These are phyloP conservation scores for Ibycter americanus DNA, from an alignment of 2,797 vertebrate species.

Conservation along the genomic window DNA sequence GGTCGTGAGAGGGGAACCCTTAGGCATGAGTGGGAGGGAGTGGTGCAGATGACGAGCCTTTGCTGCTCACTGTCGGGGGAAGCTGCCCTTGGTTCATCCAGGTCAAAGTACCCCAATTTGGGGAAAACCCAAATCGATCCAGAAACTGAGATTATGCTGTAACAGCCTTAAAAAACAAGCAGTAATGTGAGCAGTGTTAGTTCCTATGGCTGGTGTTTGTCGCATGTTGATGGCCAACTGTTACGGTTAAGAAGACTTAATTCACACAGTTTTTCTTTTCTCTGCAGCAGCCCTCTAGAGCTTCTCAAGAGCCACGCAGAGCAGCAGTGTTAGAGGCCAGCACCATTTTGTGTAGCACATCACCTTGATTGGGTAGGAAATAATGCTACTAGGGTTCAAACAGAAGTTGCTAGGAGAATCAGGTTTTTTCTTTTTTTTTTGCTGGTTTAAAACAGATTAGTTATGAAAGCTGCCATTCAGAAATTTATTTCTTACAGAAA, in stretches of 20 bases:
- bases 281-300: not conserved
- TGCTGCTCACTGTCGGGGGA: not conserved
- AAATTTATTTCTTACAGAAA: not conserved
- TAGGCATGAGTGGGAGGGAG: not conserved
- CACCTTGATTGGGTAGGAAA: not conserved
- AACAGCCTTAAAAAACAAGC: not conserved
- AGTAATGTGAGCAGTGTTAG: not conserved
- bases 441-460: not conserved
- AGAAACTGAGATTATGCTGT: not conserved
- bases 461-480: not conserved
- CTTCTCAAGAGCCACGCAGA: not conserved
- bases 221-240: fast-evolving
- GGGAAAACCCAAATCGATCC: not conserved
- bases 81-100: not conserved
- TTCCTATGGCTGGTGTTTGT: not conserved
- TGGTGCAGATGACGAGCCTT: not conserved
- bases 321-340: not conserved
- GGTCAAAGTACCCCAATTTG: not conserved
- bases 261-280: not conserved
- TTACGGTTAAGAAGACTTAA: not conserved
- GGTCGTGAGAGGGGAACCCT: not conserved
- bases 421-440: not conserved
- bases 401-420: not conserved
- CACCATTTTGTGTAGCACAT: fast-evolving
- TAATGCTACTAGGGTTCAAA: not conserved